Evolutionary conservation across 2,888 invertebrate species (phyloP).

Genomic region (Glaucopsyche alexis): DNA sequence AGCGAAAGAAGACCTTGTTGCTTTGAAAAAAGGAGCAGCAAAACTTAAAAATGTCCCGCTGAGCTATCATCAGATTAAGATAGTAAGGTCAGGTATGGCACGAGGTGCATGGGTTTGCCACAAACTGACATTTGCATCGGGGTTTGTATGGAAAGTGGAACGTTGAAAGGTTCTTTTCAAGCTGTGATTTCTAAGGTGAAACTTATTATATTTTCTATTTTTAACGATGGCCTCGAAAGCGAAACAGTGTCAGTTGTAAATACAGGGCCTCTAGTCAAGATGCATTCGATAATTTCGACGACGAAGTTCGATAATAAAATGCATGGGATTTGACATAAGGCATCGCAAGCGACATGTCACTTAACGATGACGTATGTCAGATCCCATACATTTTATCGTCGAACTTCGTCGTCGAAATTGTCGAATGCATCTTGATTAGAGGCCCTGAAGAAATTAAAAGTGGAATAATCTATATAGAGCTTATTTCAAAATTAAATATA

Average conservation of each 20-base stretch:
- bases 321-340: too few species aligned
- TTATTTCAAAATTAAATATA: too few species aligned
- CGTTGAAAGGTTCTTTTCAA: constrained; percentile 37
- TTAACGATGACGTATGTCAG: too few species aligned
- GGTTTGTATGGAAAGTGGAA: constrained; percentile 42
- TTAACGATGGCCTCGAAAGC: background rate
- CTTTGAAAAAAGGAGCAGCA: constrained; percentile 42
- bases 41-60: constrained; percentile 53
- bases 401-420: too few species aligned
- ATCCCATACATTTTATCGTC: too few species aligned
- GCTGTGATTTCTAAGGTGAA: constrained; percentile 15
- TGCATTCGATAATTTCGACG: too few species aligned
- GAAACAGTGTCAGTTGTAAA: background rate
- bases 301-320: too few species aligned
- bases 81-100: constrained; percentile 71
- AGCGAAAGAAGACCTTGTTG: constrained; percentile 47
- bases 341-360: too few species aligned
- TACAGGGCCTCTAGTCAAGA: too few species aligned
- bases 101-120: constrained; percentile 51
- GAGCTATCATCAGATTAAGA: constrained; percentile 72
- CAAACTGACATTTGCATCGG: constrained; percentile 41
- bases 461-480: too few species aligned
- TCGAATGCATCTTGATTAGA: too few species aligned
- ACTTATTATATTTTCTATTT: background rate
- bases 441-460: too few species aligned